Conservation (phyloP, 2,888 invertebrate genomes). For the Amorpha juglandis region DNA sequence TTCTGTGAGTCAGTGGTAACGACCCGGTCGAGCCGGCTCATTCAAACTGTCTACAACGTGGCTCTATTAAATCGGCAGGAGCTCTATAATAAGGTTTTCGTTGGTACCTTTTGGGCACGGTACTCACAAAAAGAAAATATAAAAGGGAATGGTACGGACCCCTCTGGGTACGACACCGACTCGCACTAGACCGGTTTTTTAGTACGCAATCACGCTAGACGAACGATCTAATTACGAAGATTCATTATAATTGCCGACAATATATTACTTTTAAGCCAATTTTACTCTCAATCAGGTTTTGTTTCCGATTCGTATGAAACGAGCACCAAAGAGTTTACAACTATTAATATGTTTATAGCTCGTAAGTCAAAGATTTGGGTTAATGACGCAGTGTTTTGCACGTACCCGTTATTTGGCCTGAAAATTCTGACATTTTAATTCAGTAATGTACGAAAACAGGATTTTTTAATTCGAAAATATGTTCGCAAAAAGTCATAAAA, state of each 20-base stretch:
- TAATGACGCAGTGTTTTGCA: background rate
- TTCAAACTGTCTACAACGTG: too few relatives aligned
- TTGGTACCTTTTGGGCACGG: too few relatives aligned
- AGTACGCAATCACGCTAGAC: background rate
- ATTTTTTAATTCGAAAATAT: background rate
- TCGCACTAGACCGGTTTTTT: background rate
- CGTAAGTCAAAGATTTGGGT: background rate
- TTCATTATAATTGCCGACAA: background rate
- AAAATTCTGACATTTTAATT: slow-evolving; percentile 4
- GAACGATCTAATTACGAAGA: background rate
- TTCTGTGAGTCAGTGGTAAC: too few relatives aligned
- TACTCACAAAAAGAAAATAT: too few relatives aligned
- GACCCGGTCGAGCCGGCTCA: too few relatives aligned
- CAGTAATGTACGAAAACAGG: slow-evolving; percentile 2
- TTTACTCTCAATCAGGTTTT: background rate
- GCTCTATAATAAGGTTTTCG: background rate
- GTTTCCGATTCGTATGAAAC: background rate
- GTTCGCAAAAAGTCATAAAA: too few relatives aligned
- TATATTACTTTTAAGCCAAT: background rate
- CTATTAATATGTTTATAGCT: background rate
- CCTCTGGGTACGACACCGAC: too few relatives aligned
- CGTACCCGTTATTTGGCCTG: slow-evolving; percentile 4
- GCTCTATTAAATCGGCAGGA: too few relatives aligned
- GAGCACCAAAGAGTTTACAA: background rate
- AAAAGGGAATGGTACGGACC: too few relatives aligned